Percentiles rank a stretch among this genome's conserved stretches.
Evolutionary conservation across 1,140 invertebrate species (phyloP).

Genomic region (Microplitis demolitor): DNA sequence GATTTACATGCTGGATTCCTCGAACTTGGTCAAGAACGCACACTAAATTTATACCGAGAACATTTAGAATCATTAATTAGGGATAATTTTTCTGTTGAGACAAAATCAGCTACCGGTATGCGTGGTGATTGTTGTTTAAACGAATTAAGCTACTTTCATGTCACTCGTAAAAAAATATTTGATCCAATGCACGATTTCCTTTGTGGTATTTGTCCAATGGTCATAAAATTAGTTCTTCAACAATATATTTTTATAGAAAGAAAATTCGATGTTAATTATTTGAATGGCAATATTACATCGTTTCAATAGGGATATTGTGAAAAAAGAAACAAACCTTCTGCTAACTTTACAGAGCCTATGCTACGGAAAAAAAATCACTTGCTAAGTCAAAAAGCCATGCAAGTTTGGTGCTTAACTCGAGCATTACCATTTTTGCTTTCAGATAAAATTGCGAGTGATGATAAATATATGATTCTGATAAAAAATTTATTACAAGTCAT

Average conservation of each 20-base stretch:
- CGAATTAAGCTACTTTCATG: constrained; percentile 31
- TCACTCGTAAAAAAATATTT: constrained; percentile 31
- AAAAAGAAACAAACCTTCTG: constrained; percentile 37
- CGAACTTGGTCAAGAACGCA: no score
- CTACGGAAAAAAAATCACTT: constrained; percentile 28
- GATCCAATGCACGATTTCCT: constrained; percentile 34
- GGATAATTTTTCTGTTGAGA: constrained; percentile 16
- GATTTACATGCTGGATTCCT: no score
- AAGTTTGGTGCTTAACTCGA: constrained; percentile 37
- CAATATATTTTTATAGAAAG: constrained; percentile 17
- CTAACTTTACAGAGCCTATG: constrained; percentile 35
- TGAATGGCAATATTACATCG: constrained; percentile 32
- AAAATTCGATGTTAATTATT: constrained; percentile 22
- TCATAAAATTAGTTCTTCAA: constrained; percentile 27
- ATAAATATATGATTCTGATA: constrained; percentile 36
- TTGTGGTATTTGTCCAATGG: constrained; percentile 33
- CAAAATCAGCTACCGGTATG: constrained; percentile 26
- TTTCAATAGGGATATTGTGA: constrained; percentile 37
- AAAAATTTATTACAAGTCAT: constrained; percentile 35
- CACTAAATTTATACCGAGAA: no score
- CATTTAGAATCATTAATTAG: no score
- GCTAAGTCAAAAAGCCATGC: constrained; percentile 39
- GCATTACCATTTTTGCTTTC: constrained; percentile 37
- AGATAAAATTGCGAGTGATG: constrained; percentile 27
- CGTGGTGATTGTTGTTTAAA: constrained; percentile 32